Percentiles rank a stretch among this genome's conserved stretches.
Evolutionary conservation across 1,140 invertebrate species (phyloP).

Genomic region (Leucophenga varia): DNA sequence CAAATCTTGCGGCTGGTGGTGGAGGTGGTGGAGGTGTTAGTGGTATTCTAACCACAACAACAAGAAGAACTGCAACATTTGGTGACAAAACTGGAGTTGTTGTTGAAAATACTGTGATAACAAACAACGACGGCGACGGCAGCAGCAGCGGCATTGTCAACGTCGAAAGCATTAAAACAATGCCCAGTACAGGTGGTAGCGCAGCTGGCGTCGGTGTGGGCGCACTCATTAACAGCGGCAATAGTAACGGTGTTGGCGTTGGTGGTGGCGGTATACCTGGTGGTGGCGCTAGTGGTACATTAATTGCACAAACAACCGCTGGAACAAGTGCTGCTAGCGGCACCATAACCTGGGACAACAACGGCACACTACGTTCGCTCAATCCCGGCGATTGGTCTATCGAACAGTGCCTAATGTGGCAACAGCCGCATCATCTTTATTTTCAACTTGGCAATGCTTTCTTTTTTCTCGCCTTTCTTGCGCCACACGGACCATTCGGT

Average conservation of each 20-base stretch:
- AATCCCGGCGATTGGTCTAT: constrained; percentile 56
- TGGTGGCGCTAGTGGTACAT: constrained; percentile 20
- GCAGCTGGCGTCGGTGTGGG: constrained; percentile 32
- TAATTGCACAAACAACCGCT: constrained; percentile 40
- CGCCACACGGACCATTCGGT: constrained; percentile 76
- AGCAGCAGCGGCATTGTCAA: neutral
- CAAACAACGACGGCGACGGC: neutral
- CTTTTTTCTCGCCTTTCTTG: constrained; percentile 77
- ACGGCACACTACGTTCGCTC: constrained; percentile 49
- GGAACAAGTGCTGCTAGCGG: constrained; percentile 35
- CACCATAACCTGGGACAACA: constrained; percentile 53
- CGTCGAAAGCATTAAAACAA: constrained; percentile 5
- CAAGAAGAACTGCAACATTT: constrained; percentile 3
- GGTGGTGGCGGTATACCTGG: constrained; percentile 10
- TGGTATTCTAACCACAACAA: constrained; percentile 12
- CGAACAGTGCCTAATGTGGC: constrained; percentile 63
- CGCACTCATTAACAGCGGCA: constrained; percentile 33
- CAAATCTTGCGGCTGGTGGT: too few species aligned
- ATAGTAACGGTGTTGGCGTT: constrained; percentile 29
- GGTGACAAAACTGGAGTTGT: too few species aligned
- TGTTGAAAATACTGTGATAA: too few species aligned
- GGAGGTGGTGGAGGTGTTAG: too few species aligned
- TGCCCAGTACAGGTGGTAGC: constrained; percentile 36
- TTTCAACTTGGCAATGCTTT: constrained; percentile 83
- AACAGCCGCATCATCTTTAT: constrained; percentile 70